A percentile compares a stretch with the other conserved stretches of the same genome.
Evolutionary conservation across 2,797 vertebrate genomes (phyloP).

Genomic region (Rallus crepitans): DNA sequence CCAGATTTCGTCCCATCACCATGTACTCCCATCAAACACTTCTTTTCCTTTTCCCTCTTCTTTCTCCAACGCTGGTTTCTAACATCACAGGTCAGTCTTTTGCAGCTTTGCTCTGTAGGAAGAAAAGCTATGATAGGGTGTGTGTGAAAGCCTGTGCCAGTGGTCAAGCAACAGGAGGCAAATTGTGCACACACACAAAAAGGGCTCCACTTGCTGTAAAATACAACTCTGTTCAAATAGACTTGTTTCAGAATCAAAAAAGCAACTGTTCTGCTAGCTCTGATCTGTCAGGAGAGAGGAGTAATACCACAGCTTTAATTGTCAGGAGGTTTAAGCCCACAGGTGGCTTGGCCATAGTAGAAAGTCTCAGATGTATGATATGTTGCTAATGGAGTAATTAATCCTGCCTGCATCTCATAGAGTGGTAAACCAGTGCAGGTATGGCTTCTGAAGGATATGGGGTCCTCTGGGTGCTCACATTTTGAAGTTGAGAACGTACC

Average conservation of each 20-base stretch:
- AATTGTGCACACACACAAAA: not conserved
- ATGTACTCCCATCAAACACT: not conserved
- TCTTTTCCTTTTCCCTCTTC: not conserved
- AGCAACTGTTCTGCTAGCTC: not conserved
- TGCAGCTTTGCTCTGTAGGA: not conserved
- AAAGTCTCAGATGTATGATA: not conserved
- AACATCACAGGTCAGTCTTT: not conserved
- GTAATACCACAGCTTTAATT: not conserved
- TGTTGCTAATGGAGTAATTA: not conserved
- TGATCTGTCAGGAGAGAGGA: not conserved
- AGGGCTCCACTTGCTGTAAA: not conserved
- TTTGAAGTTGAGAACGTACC: not conserved
- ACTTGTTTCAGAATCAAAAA: not conserved
- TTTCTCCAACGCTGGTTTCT: not conserved
- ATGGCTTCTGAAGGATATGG: not conserved
- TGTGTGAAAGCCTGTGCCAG: not conserved
- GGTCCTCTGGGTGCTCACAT: fast-evolving
- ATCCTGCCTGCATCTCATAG: not conserved
- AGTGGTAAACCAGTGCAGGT: not conserved
- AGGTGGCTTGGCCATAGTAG: not conserved
- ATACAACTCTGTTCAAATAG: not conserved
- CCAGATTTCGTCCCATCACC: not conserved
- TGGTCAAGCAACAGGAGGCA: not conserved
- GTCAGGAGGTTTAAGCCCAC: not conserved
- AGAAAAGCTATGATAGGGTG: not conserved